Base-by-base conservation (phyloP, 2,113 vertebrate genomes). In the Dromaius novaehollandiae region DNA sequence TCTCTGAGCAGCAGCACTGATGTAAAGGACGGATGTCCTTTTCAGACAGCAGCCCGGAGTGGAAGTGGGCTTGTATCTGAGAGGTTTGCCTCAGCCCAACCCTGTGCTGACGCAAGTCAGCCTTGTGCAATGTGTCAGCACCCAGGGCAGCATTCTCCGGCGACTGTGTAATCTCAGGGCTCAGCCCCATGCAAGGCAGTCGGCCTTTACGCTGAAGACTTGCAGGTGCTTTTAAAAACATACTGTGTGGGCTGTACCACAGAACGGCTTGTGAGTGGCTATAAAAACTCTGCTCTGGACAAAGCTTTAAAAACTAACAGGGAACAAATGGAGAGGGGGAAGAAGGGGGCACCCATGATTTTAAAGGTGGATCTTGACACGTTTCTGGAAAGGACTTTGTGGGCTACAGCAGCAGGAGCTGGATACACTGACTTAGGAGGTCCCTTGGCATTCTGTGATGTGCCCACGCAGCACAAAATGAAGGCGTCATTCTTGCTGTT, bases 211-310 rank as follows among this genome's bases (percentile, higher is more conserved):
- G 36, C 68, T 50, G 36, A 21, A 75, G 64, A 20, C 48, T 32
- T 32, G 30, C 3, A 46, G 26, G 46, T 66, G 74, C 63, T 75
- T 53, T 53, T 50, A 36, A 55, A 92, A 89, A 7, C 6, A 25
- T n/a, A 36, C 11, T 46, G 16, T 20, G 74, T 58, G 26, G 46
- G n/a, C 86, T 74, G 75, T 17, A 22, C 75, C 30, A 25, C 24
- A 61, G 55, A 1, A 1, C 0, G n/a, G 55, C 36, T 46, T 0
- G 0, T 14, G 40, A 82, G 40, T 15, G 7, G 61, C 78, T 82
- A 17, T 24, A 61, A 76, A 30, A 86, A 24, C 24, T 36, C 44
- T 16, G 15, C 18, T 64, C 51, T 64, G 22, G 74, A n/a, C 11
- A 79, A 74, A 80, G 44, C 71, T 53, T 51, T 89, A 75, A 86